Evolutionary conservation across 2,888 invertebrate species (phyloP), one percentile per base, ranked within the genome.

Genomic region (Pherbina coryleti): DNA sequence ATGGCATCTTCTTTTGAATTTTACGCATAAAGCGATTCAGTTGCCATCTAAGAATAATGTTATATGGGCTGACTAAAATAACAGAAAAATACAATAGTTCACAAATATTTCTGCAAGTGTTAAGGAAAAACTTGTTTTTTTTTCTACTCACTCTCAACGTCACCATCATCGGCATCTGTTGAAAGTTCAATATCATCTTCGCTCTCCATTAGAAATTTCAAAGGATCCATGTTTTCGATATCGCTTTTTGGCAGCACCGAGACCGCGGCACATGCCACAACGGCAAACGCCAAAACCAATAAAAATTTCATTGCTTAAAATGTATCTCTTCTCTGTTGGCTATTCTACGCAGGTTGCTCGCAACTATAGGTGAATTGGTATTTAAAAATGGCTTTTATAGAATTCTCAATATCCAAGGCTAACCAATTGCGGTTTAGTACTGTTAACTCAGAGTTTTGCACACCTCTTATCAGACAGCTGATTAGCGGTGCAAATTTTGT

Each of bases 31-130:
- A 80, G 64, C 86, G 86, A 75, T 87, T 87, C 37, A 79, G 72
- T 80, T 86, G 84, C 88, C 87, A 88, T 9, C 87, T 85, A 3
- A 87, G 2, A 69, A 88, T 82, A 72, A 84, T 84, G 14, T 44
- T 44, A n/a, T 77, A 78, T 0, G 87, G 87, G 3, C 84, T 84
- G 75, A 81, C 86, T 86, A 34, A 31, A 64, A 22, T 37, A 22
- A 37, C 3, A 17, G 60, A 49, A 28, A 11, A n/a, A n/a, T n/a
- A n/a, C n/a, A n/a, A n/a, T n/a, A n/a, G n/a, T n/a, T n/a, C n/a
- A n/a, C n/a, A n/a, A n/a, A n/a, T n/a, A 64, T 28, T 53, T 9
- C 37, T 28, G 1, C n/a, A 37, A 8, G 1, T 3, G 1, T 7
- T 37, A 37, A 7, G 7, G 37, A 37, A 37, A 37, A 37, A 37